These are phyloP conservation scores for Anoplopoma fimbria DNA, from an alignment of 2,113 vertebrate genomes.

Conservation along the genomic window DNA sequence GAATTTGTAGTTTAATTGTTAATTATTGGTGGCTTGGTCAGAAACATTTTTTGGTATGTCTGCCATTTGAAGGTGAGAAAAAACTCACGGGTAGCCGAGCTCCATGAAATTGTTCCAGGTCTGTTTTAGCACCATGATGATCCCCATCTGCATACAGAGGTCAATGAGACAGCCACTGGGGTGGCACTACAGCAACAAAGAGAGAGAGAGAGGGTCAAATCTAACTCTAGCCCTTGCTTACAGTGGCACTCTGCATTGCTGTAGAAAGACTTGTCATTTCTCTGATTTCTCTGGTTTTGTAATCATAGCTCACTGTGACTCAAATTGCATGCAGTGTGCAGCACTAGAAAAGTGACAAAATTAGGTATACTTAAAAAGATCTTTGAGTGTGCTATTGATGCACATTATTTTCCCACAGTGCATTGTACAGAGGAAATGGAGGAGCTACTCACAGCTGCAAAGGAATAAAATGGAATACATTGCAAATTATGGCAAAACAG, in stretches of 20 bases:
- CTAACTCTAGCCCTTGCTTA: background rate
- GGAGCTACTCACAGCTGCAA: background rate
- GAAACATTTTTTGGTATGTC: background rate
- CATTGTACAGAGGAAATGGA: background rate
- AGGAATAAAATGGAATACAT: background rate
- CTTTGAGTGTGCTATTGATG: background rate
- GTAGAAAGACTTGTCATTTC: background rate
- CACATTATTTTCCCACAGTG: background rate
- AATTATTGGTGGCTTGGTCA: background rate
- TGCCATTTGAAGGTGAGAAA: background rate
- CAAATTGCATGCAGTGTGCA: background rate
- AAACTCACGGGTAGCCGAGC: constrained; percentile 92
- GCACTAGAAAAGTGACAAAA: background rate
- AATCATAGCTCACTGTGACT: background rate
- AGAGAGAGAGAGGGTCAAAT: background rate
- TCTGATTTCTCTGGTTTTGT: background rate
- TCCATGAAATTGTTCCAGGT: constrained; percentile 98
- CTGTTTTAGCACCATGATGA: constrained; percentile 99
- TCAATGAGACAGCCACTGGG: constrained; percentile 98
- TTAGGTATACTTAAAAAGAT: background rate
- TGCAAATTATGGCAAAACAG: background rate
- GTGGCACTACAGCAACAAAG: constrained; percentile 87
- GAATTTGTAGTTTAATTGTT: background rate
- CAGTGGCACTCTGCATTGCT: background rate
- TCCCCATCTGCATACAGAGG: constrained; percentile 98